Conservation (phyloP, 2,113 vertebrate species). For the Hirundichthys speculiger region DNA sequence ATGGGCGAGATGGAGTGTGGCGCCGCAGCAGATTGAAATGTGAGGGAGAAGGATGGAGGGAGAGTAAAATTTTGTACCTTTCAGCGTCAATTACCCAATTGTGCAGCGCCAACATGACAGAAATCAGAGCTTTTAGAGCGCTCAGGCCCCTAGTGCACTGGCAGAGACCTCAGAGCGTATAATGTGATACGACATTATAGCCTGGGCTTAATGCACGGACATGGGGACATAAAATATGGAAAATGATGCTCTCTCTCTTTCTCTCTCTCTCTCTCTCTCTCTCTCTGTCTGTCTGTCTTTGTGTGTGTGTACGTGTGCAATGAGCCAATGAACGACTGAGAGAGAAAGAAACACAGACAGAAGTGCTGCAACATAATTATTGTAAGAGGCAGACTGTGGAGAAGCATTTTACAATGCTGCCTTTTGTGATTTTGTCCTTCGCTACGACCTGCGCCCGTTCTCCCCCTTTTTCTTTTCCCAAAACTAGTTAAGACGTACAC, state of each 20-base stretch:
- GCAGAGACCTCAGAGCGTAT: constrained; percentile 60
- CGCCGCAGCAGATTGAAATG: constrained; percentile 35
- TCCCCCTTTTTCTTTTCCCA: neutral
- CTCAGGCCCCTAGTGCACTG: constrained; percentile 38
- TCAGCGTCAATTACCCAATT: constrained; percentile 78
- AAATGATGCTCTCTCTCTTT: constrained; percentile 22
- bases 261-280: neutral
- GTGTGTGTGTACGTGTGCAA: constrained; percentile 21
- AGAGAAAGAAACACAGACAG: constrained; percentile 20
- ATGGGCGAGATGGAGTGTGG: constrained; percentile 22
- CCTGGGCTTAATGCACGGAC: constrained; percentile 74
- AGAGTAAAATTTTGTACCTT: constrained; percentile 73
- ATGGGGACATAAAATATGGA: constrained; percentile 77
- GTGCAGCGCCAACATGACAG: constrained; percentile 72
- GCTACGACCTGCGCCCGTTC: neutral
- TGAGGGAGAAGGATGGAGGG: constrained; percentile 35
- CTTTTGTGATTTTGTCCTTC: neutral
- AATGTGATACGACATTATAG: constrained; percentile 78
- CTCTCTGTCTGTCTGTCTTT: neutral
- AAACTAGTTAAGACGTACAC: constrained; percentile 57
- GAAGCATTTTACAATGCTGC: neutral
- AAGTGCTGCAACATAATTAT: constrained; percentile 25
- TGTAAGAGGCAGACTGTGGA: constrained; percentile 5
- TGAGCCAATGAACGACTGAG: constrained; percentile 24
- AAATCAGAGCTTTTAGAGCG: constrained; percentile 79